Evolutionary conservation across 30 jellyfish, hydroid and myxozoan genomes (phyloP), one percentile per base, ranked within the genome.

Genomic region (Aurelia aurita): DNA sequence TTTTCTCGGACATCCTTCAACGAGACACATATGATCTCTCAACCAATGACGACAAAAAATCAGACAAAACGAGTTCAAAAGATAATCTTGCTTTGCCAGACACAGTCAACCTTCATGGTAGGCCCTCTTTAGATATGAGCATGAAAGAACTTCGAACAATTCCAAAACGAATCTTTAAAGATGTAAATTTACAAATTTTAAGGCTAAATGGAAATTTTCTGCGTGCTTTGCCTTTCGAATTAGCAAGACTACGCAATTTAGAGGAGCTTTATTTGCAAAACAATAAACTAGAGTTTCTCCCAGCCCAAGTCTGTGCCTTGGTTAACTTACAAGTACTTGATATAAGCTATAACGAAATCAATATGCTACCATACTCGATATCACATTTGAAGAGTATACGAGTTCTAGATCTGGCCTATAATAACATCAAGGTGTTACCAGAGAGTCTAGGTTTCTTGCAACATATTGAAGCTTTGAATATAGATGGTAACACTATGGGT

Each of bases 301-400:
- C 95, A 18, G 95, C 95, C 0, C 95, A 85, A 85, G 78, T 85
- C 1, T 85, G 95, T 31, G 95, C 77, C 8, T 26, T 85, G 51
- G 69, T 65, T 2, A 73, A 75, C 14, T 66, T 85, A 43, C 84
- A 74, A 62, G 88, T 74, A 43, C 89, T 85, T 13, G 89, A 85
- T 64, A 51, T 85, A 45, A 85, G 95, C 64, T 85, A 61, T 67
- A 85, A 85, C 79, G 68, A 63, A 25, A 58, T 85, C 21, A 62
- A 51, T 65, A 74, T 74, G 88, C 75, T 85, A 34, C 95, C 95
- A 35, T 64, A 85, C 23, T 73, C 89, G 14, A 54, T 85, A 34
- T 51, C 84, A 19, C 80, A 85, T 22, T 64, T 85, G 51, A 72
- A 64, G 76, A 39, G 39, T 23, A 47, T 85, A 16, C 77, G 72